Evolutionary conservation across 1,140 invertebrate genomes (phyloP).

Genomic region (Prorops nasuta): DNA sequence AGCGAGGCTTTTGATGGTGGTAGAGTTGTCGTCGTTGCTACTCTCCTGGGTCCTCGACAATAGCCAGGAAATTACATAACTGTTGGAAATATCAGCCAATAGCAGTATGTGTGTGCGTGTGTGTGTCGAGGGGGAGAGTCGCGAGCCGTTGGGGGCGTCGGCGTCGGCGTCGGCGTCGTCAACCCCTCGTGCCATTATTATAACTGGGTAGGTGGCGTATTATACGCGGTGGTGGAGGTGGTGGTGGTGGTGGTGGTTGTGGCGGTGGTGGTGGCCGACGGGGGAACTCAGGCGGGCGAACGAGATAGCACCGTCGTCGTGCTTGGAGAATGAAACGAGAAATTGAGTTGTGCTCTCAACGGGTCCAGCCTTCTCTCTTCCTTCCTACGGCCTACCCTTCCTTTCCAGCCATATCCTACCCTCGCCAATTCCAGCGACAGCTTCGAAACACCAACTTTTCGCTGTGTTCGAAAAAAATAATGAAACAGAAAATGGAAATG

Average conservation of each 20-base stretch:
- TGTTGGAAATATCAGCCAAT: slow-evolving; percentile 59
- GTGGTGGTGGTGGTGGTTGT: too few relatives aligned
- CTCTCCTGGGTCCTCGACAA: too few relatives aligned
- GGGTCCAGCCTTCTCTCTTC: slow-evolving; percentile 15
- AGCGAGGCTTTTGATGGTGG: background rate
- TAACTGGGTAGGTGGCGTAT: slow-evolving; percentile 54
- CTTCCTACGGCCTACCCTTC: background rate
- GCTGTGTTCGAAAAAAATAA: slow-evolving; percentile 1
- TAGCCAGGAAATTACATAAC: slow-evolving; percentile 60
- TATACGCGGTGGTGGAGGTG: too few relatives aligned
- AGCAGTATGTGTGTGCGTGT: slow-evolving; percentile 33
- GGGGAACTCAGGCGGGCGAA: slow-evolving; percentile 53
- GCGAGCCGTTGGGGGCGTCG: slow-evolving; percentile 21
- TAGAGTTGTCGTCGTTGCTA: too few relatives aligned
- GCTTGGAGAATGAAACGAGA: slow-evolving; percentile 55
- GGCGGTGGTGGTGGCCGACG: too few relatives aligned
- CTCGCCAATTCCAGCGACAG: slow-evolving; percentile 5
- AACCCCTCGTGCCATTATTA: slow-evolving; percentile 49
- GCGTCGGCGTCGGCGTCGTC: slow-evolving; percentile 10
- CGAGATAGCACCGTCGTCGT: slow-evolving; percentile 54
- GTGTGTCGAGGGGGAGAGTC: too few relatives aligned
- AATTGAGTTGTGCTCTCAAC: slow-evolving; percentile 52
- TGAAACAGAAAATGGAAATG: too few relatives aligned
- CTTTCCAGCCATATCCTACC: slow-evolving; percentile 13
- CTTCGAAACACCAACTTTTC: too few relatives aligned